Percentiles rank a stretch among this genome's conserved stretches.
phyloP scores from a whole-genome alignment of 2,113 vertebrate genomes.

The Aldabrachelys gigantea region DNA sequence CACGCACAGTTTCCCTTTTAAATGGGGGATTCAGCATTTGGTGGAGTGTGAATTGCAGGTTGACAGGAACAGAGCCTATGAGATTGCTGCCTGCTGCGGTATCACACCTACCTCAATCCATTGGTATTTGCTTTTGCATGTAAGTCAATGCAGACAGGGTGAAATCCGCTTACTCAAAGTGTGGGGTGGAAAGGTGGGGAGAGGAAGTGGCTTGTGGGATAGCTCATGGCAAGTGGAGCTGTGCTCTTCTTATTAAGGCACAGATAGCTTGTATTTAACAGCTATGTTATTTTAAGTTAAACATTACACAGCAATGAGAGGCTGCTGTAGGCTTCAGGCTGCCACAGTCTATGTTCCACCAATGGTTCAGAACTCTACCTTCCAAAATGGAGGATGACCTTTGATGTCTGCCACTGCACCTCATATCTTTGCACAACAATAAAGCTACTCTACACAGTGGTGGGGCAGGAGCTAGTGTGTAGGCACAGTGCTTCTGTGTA shows the following conservation, averaged over 20 bases:
- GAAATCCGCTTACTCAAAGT: neutral
- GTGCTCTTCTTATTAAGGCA: neutral
- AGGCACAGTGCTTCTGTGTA: neutral
- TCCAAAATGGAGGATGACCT: neutral
- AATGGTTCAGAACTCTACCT: neutral
- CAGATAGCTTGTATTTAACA: neutral
- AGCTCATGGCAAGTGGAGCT: neutral
- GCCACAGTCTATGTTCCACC: rapidly evolving
- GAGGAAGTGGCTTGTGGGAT: neutral
- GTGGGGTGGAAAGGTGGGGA: neutral
- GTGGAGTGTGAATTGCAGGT: neutral
- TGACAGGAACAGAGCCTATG: neutral
- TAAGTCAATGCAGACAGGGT: neutral
- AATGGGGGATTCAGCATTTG: neutral
- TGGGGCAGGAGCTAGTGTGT: neutral
- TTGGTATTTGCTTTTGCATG: neutral
- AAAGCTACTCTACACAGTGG: neutral
- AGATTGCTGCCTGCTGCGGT: neutral
- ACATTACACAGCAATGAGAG: neutral
- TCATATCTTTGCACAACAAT: neutral
- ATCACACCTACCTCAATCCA: neutral
- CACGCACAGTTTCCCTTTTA: neutral
- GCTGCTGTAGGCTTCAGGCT: neutral
- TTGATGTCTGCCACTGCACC: neutral
- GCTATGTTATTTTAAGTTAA: neutral